A percentile compares a stretch with the other conserved stretches of the same genome.
phyloP scores from a whole-genome alignment of 1,140 invertebrate species.

The Leptinotarsa lineolata region DNA sequence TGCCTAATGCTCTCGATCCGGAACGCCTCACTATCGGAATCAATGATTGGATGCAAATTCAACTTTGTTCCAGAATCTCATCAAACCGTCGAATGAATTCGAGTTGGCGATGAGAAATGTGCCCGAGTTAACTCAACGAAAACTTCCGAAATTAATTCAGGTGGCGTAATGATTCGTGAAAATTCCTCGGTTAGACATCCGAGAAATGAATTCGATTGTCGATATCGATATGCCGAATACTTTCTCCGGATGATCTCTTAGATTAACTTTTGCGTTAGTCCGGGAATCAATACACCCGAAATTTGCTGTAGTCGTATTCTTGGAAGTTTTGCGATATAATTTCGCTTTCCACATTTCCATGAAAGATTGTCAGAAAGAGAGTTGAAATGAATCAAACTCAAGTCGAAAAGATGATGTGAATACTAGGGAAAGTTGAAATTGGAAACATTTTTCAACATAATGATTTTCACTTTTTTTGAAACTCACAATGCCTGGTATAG shows the following conservation, averaged over 20 bases:
- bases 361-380: no score
- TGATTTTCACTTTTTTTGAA: no score
- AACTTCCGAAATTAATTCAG: constrained; percentile 10
- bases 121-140: background rate
- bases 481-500: no score
- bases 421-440: no score
- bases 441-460: no score
- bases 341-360: no score
- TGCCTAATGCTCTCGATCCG: background rate
- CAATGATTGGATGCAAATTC: background rate
- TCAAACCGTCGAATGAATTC: constrained; percentile 4
- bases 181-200: constrained; percentile 2
- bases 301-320: no score
- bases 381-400: no score
- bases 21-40: background rate
- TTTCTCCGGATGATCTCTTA: background rate
- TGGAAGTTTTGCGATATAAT: no score
- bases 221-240: background rate
- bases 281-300: background rate
- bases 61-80: constrained; percentile 4
- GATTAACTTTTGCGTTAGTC: background rate
- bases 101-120: background rate
- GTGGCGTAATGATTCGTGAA: constrained; percentile 12
- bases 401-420: no score
- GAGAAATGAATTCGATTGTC: background rate